phyloP scores from a whole-genome alignment of 2,113 vertebrate genomes.

The Malurus alboscapulatus region DNA sequence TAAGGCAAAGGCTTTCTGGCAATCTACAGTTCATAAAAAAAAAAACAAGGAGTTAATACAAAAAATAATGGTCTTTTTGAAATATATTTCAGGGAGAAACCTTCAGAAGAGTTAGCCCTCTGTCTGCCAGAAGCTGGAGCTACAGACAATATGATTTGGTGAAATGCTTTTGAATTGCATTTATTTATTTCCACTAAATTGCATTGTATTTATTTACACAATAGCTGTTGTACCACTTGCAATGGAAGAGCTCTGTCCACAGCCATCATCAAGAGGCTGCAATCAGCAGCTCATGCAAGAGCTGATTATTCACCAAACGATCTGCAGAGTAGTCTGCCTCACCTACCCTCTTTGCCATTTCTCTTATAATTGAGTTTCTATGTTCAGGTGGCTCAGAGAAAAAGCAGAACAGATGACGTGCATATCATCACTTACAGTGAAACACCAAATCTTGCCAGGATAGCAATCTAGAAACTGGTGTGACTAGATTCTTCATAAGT shows the following conservation, averaged over 20 bases:
- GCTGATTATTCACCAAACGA: not conserved
- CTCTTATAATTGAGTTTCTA: not conserved
- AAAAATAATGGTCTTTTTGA: not conserved
- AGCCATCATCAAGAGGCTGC: not conserved
- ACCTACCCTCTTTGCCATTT: not conserved
- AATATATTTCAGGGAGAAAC: not conserved
- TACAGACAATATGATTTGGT: not conserved
- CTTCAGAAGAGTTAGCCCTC: not conserved
- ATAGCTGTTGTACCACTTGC: not conserved
- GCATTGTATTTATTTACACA: not conserved
- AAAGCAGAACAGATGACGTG: not conserved
- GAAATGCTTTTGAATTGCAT: not conserved
- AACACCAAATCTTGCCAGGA: not conserved
- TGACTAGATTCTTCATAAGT: not conserved
- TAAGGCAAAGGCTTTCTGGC: slow-evolving; percentile 92
- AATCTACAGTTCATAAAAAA: slow-evolving; percentile 75
- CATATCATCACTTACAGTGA: not conserved
- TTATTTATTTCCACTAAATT: not conserved
- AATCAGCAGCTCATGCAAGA: not conserved
- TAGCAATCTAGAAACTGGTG: not conserved
- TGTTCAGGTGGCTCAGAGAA: not conserved
- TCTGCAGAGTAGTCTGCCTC: not conserved
- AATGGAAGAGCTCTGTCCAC: not conserved
- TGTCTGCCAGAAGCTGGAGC: not conserved
- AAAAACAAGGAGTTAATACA: not conserved